Base-by-base conservation (phyloP, 30 jellyfish, hydroid and myxozoan species). In the Pseudorhiza aurosa region DNA sequence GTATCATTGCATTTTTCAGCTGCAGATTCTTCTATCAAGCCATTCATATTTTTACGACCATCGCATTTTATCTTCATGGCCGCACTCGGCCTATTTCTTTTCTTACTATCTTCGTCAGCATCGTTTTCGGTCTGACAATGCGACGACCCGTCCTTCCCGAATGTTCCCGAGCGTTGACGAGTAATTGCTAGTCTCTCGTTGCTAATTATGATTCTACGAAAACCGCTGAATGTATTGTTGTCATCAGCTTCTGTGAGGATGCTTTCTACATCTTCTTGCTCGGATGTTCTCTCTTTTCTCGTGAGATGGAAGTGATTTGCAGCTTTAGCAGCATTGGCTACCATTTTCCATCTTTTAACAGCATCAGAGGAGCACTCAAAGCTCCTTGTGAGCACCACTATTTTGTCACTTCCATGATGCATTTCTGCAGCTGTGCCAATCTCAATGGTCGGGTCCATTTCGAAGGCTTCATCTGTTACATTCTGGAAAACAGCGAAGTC, bases 371-470 rank as follows among this genome's bases (percentile, higher is more conserved):
- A 37, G 22, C 50, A 67, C 56, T 80, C 91, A 40, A 80, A 80
- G 27, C 91, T 64, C 43, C 91, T 49, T 29, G 91, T 80, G 8
- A 80, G 50, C 2, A 51, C 58, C 51, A 80, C 91, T 27, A 80
- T 63, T 21, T 68, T 18, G 42, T 63, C 77, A 17, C 55, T 32
- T 1, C 26, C 43, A 30, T 58, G 36, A 21, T 43, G 30, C 83
- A 80, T n/a, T 56, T 80, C 91, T 19, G 91, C 91, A 14, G 72
- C 82, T 6, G 84, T 80, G 0, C 84, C 91, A 37, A 80, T 39
- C 40, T 80, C 91, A 47, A 80, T 53, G 27, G 22, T 30, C 45
- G 79, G 69, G 58, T 64, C 84, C 58, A 80, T 53, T 19, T 80
- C 91, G n/a, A 32, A 40, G 19, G 64, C 43, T 24, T 73, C 75